phyloP scores from a whole-genome alignment of 2,113 vertebrate species.

The Neofelis nebulosa region DNA sequence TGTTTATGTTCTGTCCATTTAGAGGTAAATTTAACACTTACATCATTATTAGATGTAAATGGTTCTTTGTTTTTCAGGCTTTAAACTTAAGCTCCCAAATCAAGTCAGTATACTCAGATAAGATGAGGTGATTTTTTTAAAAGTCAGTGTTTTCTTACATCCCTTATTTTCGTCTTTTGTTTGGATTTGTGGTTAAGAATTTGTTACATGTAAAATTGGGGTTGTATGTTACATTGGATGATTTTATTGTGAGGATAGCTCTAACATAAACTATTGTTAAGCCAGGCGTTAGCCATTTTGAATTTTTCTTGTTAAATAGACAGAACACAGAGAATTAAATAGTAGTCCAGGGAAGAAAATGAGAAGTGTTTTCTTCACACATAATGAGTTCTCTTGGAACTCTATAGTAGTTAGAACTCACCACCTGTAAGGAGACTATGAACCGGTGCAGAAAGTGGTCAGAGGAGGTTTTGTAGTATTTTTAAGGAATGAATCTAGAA shows the following conservation, averaged over 20 bases:
- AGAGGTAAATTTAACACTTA: neutral
- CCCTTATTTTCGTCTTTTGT: neutral
- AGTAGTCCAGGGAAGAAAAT: neutral
- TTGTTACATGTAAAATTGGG: neutral
- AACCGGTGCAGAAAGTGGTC: neutral
- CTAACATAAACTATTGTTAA: neutral
- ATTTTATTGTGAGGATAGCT: constrained; percentile 1
- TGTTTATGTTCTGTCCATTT: neutral
- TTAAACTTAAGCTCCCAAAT: neutral
- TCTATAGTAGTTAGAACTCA: neutral
- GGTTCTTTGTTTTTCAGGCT: neutral
- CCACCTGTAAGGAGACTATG: neutral
- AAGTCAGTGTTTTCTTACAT: neutral
- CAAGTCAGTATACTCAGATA: neutral
- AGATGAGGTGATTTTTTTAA: neutral
- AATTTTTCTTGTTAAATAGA: constrained; percentile 3
- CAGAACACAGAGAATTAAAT: neutral
- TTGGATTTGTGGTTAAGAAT: constrained; percentile 20
- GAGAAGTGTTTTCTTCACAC: neutral
- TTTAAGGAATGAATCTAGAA: neutral
- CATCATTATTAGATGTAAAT: neutral
- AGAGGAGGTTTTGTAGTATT: neutral
- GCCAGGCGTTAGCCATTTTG: constrained; percentile 25
- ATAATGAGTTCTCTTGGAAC: neutral
- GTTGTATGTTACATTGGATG: neutral